Evolutionary conservation across 2,888 invertebrate genomes (phyloP), one percentile per base, ranked within the genome.

Genomic region (Ochropacha duplaris): DNA sequence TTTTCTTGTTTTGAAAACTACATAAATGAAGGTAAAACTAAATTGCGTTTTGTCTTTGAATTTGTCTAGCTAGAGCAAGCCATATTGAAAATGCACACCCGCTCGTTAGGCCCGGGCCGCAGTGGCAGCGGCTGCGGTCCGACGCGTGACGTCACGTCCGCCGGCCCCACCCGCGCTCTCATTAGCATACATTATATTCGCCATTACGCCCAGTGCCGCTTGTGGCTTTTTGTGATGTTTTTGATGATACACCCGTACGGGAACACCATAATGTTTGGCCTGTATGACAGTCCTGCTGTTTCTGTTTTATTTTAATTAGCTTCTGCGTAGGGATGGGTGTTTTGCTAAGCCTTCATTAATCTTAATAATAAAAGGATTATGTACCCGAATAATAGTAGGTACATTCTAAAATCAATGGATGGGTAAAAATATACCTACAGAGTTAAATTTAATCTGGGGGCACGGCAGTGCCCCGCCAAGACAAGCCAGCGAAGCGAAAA

Each of bases 141-240:
- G 77, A 81, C 85, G 87, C 90, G 88, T 89, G 90, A 88, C 87
- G 89, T 87, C 90, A 90, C 89, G 88, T 90, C 81, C 85, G 73
- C 80, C 77, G 74, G 76, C 79, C 81, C 83, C 77, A 77, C 82
- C 83, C 78, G 83, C 80, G 80, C 84, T 82, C 87, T 91, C 90
- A 91, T 93, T 92, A 92, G 84, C 92, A 92, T 92, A 92, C 85
- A 92, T 92, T 92, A 92, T 90, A 87, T 87, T 87, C 84, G 80
- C 87, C 84, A 86, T 90, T 88, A 90, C 87, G 84, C 82, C 80
- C 81, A 81, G 76, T 79, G 77, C 81, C 69, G 87, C 84, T 81
- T 83, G 86, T 73, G 83, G 85, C 79, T 84, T 86, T 85, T 84
- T 86, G 79, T 79, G 69, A 77, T 84, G 83, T 86, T 90, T 87